A percentile compares a stretch with the other conserved stretches of the same genome.
Conservation (phyloP, 2,888 invertebrate genomes). For the Xestia xanthographa region DNA sequence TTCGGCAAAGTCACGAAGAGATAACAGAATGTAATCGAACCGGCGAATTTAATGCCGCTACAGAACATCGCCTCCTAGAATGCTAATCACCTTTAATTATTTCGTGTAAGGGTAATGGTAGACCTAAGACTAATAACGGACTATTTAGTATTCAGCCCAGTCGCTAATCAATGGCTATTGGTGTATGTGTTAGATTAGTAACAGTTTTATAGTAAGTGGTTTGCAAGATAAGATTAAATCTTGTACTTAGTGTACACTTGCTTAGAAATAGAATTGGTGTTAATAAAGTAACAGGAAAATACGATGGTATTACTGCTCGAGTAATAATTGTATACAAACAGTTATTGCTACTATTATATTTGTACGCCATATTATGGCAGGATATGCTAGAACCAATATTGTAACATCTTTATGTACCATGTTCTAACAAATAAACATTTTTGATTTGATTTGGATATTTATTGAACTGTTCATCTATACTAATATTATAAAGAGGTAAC, state of each 20-base stretch:
- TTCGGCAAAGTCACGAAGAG: conserved; percentile 34
- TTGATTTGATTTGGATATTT: too few species aligned
- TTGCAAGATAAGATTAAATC: conserved; percentile 46
- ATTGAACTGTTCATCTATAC: too few species aligned
- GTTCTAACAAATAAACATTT: too few species aligned
- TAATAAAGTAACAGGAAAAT: conserved; percentile 42
- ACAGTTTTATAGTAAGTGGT: conserved; percentile 28
- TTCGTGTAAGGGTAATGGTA: conserved; percentile 52
- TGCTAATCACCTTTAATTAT: conserved; percentile 68
- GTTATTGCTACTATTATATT: background rate
- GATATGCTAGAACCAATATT: too few species aligned
- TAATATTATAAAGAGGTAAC: too few species aligned
- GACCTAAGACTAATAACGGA: conserved; percentile 57
- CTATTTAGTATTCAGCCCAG: conserved; percentile 45
- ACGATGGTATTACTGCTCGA: conserved; percentile 12
- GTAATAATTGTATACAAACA: conserved; percentile 14
- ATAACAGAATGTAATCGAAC: conserved; percentile 67
- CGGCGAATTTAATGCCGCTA: conserved; percentile 41
- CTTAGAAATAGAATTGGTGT: conserved; percentile 21
- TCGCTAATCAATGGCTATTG: conserved; percentile 50
- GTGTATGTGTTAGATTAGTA: conserved; percentile 46
- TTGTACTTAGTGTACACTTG: background rate
- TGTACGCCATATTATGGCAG: too few species aligned
- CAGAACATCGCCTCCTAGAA: conserved; percentile 56
- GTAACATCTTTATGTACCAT: too few species aligned